phyloP scores from a whole-genome alignment of 2,888 invertebrate species.

The Tetranychus truncatus region DNA sequence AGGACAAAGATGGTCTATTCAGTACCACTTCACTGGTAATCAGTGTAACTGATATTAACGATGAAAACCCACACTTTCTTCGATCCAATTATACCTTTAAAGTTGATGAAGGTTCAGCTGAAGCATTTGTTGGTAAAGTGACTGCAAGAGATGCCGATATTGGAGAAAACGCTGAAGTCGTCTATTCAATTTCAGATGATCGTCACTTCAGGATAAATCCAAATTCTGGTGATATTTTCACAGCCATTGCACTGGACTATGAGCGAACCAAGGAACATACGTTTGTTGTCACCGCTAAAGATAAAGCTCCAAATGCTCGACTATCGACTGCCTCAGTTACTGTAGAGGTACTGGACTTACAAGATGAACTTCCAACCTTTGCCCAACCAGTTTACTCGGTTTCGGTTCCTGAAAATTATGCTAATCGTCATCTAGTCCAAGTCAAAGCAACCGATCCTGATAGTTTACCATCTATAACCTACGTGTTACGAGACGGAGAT shows the following conservation, averaged over 20 bases:
- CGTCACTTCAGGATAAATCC: constrained; percentile 60
- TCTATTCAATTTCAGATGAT: constrained; percentile 44
- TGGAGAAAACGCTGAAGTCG: constrained; percentile 59
- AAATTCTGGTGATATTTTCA: constrained; percentile 56
- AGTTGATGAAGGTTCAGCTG: constrained; percentile 28
- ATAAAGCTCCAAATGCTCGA: constrained; percentile 64
- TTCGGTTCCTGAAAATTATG: constrained; percentile 63
- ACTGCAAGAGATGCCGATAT: constrained; percentile 50
- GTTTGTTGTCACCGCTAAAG: constrained; percentile 71
- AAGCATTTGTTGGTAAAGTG: constrained; percentile 40
- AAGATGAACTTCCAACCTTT: constrained; percentile 67
- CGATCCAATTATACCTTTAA: constrained; percentile 52
- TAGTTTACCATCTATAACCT: constrained; percentile 47
- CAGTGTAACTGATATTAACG: constrained; percentile 55
- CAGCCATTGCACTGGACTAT: constrained; percentile 56
- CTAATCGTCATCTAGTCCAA: constrained; percentile 55
- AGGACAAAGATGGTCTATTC: constrained; percentile 56
- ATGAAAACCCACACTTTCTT: constrained; percentile 60
- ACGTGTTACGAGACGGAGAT: constrained; percentile 60
- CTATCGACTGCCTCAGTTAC: constrained; percentile 75
- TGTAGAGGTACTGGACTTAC: constrained; percentile 54
- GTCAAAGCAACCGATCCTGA: constrained; percentile 71
- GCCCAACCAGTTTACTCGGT: constrained; percentile 51
- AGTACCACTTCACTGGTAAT: constrained; percentile 73
- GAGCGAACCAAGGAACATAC: constrained; percentile 57